Conservation (phyloP, 2,113 vertebrate species). For the Channa maculata region DNA sequence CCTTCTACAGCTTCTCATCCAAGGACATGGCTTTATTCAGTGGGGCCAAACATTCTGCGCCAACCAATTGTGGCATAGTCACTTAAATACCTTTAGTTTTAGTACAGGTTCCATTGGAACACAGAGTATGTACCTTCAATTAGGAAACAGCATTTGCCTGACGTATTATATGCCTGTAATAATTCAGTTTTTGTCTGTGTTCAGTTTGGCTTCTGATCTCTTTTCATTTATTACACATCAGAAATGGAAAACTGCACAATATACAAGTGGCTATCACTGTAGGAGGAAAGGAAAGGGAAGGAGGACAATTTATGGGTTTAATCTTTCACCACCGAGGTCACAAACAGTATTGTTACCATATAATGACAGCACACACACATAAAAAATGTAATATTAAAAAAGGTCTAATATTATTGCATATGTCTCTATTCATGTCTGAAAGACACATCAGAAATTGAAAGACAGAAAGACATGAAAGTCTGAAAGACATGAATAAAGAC, state of each 20-base stretch:
- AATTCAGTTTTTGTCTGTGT: not conserved
- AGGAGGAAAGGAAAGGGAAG: not conserved
- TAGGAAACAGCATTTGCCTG: not conserved
- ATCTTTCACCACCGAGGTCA: constrained; percentile 5
- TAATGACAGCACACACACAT: not conserved
- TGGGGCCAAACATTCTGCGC: constrained; percentile 15
- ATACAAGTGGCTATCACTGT: too few species aligned
- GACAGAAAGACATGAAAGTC: too few species aligned
- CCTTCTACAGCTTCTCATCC: constrained; percentile 9
- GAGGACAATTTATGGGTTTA: not conserved
- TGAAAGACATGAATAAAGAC: constrained; percentile 59
- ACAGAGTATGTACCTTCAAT: not conserved
- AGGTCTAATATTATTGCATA: too few species aligned
- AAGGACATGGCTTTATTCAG: constrained; percentile 34
- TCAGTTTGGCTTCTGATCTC: not conserved
- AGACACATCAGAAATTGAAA: too few species aligned
- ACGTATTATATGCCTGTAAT: not conserved
- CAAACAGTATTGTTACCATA: not conserved
- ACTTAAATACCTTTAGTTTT: constrained; percentile 16
- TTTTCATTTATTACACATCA: not conserved
- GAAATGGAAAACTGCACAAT: not conserved
- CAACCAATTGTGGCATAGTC: not conserved
- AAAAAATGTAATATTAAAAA: not conserved
- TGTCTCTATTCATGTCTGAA: too few species aligned
- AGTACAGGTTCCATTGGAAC: constrained; percentile 1